Base-by-base conservation (phyloP, 1,140 invertebrate genomes). In the Phocides pigmalion region DNA sequence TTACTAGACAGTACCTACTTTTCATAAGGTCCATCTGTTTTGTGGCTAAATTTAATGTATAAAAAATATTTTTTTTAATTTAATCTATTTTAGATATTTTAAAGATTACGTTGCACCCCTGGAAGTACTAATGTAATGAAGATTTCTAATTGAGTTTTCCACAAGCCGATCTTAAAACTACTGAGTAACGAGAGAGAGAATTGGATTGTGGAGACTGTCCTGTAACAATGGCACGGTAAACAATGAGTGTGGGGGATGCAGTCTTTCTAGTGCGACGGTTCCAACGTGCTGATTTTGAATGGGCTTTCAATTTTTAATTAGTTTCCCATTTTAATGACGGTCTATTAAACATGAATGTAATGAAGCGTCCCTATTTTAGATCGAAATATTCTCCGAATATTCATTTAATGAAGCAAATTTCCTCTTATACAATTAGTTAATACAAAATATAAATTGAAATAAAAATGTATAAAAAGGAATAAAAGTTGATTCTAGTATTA, bases 161-260 rank as follows among this genome's bases (percentile, higher is more conserved):
- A 12, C 51, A 20, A 54, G 25, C 17, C 3, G 19, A 41, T 54
- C 51, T 54, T 54, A 49, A 49, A 49, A 22, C 51, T 39, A 50
- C 35, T 53, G 50, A 54, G 19, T 54, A 54, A 54, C 35, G 51
- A 54, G 35, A 11, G 25, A 25, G 37, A 37, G 16, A 17, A 41
- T 54, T 54, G 51, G 37, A 54, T 37, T 49, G 20, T 12, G 46
- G 50, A 16, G 17, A 37, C 50, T 35, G 19, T 50, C 25, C 12
- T 32, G 35, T 16, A 19, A 58, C 54, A 58, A 58, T 56, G 39
- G 53, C 20, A 42, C 53, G 19, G 53, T 56, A 56, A 56, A 56
- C 53, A 56, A 56, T 42, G 37, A n/a, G 17, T 19, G 28, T 51
- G 15, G 15, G 15, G 14, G 16, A 32, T 42, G 54, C 54, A 44